Evolutionary conservation across 2,888 invertebrate genomes (phyloP).

Genomic region (Leptarthrus brevirostris): DNA sequence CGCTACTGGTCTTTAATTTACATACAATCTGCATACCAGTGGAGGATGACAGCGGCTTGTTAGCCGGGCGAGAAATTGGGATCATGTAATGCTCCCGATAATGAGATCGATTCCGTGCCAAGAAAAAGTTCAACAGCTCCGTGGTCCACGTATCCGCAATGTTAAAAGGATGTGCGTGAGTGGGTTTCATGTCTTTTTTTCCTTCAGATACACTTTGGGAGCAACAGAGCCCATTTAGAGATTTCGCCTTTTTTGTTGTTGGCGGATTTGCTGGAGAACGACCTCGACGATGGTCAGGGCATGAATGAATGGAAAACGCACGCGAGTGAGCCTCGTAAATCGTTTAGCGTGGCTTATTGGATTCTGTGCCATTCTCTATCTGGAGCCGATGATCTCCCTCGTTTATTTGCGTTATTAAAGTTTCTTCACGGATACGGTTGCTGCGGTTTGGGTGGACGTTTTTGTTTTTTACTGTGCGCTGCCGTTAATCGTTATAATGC

Average conservation of each 20-base stretch:
- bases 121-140: conserved; percentile 12
- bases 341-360: conserved; percentile 49
- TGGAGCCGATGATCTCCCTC: conserved; percentile 43
- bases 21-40: conserved; percentile 42
- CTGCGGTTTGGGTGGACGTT: conserved; percentile 18
- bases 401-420: conserved; percentile 49
- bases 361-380: conserved; percentile 49
- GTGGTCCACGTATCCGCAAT: background rate
- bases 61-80: conserved; percentile 29
- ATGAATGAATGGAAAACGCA: conserved; percentile 57
- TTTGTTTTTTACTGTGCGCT: background rate
- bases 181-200: conserved; percentile 38
- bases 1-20: conserved; percentile 23
- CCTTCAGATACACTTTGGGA: conserved; percentile 7
- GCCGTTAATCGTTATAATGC: conserved; percentile 10
- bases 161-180: conserved; percentile 53
- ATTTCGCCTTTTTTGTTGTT: conserved; percentile 19
- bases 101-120: conserved; percentile 52
- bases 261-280: conserved; percentile 37
- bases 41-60: background rate
- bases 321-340: conserved; percentile 54
- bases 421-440: conserved; percentile 46
- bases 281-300: conserved; percentile 47
- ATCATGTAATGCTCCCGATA: conserved; percentile 46
- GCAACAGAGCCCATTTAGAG: conserved; percentile 17